A percentile compares a stretch with the other conserved stretches of the same genome.
Evolutionary conservation across 92 coral and sea anemone genomes (phyloP).

Genomic region (Parazoanthus atlanticus): DNA sequence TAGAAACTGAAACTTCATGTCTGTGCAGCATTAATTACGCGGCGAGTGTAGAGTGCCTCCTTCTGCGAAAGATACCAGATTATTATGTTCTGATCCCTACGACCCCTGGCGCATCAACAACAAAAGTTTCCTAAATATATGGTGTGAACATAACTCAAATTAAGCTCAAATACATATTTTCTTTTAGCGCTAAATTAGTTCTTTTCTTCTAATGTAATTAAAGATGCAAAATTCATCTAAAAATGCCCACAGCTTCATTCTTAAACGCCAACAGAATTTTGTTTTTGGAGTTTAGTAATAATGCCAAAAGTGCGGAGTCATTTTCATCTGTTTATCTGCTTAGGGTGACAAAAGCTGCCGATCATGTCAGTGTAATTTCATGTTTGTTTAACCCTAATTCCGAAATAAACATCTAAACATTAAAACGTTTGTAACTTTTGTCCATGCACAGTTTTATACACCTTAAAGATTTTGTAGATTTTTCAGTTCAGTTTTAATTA

Average conservation of each 20-base stretch:
- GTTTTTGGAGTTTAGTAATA: neutral
- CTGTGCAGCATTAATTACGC: neutral
- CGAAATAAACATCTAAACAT: neutral
- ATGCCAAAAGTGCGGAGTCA: neutral
- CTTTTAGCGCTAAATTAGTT: neutral
- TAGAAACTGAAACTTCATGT: neutral
- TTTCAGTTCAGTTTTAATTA: neutral
- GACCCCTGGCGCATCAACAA: constrained; percentile 7
- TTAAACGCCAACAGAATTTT: constrained; percentile 5
- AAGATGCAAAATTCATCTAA: neutral
- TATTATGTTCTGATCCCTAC: neutral
- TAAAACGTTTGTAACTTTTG: neutral
- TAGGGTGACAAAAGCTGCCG: neutral
- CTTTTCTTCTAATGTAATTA: neutral
- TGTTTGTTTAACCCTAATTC: neutral
- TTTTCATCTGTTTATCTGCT: neutral
- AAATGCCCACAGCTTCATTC: neutral
- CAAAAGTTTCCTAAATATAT: neutral
- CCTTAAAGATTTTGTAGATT: too few relatives aligned
- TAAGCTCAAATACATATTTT: neutral
- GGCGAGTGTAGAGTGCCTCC: neutral
- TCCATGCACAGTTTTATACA: neutral
- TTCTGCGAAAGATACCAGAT: constrained; percentile 4
- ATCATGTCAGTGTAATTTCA: neutral
- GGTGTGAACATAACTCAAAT: neutral